Percentiles rank a stretch among this genome's conserved stretches.
Conservation (phyloP, 2,797 vertebrate species). For the Tokudaia tokunoshimensis region DNA sequence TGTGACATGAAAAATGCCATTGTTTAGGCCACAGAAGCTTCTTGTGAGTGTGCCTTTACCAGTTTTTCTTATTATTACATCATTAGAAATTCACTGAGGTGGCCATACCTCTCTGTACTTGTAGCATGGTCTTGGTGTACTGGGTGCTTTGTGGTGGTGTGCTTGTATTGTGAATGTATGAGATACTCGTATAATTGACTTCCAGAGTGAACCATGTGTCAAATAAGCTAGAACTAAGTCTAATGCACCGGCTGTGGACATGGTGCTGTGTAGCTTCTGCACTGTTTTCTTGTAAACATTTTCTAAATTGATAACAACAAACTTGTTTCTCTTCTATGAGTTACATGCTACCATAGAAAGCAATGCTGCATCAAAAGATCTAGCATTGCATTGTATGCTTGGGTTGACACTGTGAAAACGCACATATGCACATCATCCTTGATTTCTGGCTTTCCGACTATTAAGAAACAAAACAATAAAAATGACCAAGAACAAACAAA, state of each 20-base stretch:
- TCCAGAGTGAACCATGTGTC: not conserved
- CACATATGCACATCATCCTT: not conserved
- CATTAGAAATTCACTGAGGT: not conserved
- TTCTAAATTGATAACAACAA: slow-evolving; percentile 12
- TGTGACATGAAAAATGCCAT: not conserved
- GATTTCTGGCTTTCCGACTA: slow-evolving; percentile 23
- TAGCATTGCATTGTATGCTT: not conserved
- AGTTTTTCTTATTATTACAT: not conserved
- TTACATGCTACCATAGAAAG: not conserved
- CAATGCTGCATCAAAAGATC: not conserved
- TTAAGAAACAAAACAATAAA: not conserved
- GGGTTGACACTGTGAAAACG: accelerated
- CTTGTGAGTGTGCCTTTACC: not conserved
- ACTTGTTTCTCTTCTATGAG: not conserved
- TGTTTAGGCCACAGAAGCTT: slow-evolving; percentile 24
- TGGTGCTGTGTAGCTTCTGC: not conserved
- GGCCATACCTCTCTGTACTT: not conserved
- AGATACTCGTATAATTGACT: not conserved
- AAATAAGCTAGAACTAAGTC: not conserved
- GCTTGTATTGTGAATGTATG: not conserved
- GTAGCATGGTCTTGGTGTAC: not conserved
- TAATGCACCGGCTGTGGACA: not conserved
- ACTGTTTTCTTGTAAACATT: not conserved
- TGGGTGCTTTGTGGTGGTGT: not conserved
- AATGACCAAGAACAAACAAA: not conserved